Conservation (phyloP, 2,113 vertebrate species). For the Cacatua alba region DNA sequence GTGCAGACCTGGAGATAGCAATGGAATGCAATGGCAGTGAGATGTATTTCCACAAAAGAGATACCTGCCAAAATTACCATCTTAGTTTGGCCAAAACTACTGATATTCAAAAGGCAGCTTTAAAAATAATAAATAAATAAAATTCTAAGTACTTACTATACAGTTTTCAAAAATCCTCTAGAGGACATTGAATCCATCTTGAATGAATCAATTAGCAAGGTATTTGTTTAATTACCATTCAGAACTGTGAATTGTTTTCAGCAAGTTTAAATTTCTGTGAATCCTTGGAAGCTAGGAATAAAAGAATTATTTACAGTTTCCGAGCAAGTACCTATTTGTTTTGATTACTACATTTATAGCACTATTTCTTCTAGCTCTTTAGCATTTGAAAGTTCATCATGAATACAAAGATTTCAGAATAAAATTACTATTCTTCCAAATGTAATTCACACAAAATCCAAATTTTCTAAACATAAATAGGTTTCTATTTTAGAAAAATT, state of each 20-base stretch:
- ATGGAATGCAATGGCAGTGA: neutral
- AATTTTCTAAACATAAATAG: slow-evolving; percentile 20
- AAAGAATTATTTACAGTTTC: neutral
- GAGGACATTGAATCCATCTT: neutral
- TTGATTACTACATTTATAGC: neutral
- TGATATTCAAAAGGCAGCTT: neutral
- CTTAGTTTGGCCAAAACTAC: neutral
- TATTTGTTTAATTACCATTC: neutral
- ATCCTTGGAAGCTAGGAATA: neutral
- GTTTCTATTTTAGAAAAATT: slow-evolving; percentile 29
- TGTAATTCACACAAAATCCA: neutral
- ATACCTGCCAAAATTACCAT: neutral
- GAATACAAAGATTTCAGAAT: neutral
- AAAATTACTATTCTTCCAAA: slow-evolving; percentile 9
- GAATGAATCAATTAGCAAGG: neutral
- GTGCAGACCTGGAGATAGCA: neutral
- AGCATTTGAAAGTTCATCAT: neutral
- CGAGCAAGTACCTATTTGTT: neutral
- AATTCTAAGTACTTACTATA: neutral
- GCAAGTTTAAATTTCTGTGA: neutral
- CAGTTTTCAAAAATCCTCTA: neutral
- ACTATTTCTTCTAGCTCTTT: neutral
- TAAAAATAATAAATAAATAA: neutral
- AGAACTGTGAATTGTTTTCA: neutral
- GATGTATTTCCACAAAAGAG: neutral